These are phyloP conservation scores for Salvelinus fontinalis DNA, from an alignment of 2,113 vertebrate genomes.

Conservation along the genomic window DNA sequence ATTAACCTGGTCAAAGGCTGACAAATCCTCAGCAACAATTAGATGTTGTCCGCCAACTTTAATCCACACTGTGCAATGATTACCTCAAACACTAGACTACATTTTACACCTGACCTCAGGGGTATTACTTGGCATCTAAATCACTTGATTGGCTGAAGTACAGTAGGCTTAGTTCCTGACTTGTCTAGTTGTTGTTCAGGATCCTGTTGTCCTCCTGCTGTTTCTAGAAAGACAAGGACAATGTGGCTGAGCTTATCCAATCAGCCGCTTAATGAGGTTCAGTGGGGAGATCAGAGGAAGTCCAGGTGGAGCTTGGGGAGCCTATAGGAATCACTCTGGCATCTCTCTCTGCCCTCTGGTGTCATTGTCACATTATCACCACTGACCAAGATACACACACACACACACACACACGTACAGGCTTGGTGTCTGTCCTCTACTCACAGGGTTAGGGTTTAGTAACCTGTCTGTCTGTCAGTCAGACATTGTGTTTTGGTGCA, in stretches of 20 bases:
- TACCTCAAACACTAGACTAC: too few species aligned
- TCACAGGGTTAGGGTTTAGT: too few species aligned
- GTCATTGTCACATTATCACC: too few species aligned
- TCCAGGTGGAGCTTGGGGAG: neutral
- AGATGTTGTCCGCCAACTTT: neutral
- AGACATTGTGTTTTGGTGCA: too few species aligned
- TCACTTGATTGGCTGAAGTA: neutral
- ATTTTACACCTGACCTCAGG: too few species aligned
- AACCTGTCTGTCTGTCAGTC: too few species aligned
- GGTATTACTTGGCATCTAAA: too few species aligned
- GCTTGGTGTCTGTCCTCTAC: too few species aligned
- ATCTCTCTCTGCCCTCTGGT: too few species aligned
- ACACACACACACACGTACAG: neutral
- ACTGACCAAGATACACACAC: neutral
- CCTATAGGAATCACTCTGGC: too few species aligned
- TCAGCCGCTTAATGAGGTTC: constrained; percentile 2
- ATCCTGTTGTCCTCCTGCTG: neutral
- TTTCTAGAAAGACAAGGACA: constrained; percentile 9
- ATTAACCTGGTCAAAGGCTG: neutral
- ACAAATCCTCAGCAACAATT: neutral
- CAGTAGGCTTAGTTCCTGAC: neutral
- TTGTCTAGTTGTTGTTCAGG: constrained; percentile 9
- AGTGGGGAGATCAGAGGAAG: neutral
- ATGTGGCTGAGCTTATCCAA: constrained; percentile 6
- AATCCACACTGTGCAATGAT: neutral